Conservation (phyloP, 92 coral and sea anemone genomes). For the Porites cylindrica region DNA sequence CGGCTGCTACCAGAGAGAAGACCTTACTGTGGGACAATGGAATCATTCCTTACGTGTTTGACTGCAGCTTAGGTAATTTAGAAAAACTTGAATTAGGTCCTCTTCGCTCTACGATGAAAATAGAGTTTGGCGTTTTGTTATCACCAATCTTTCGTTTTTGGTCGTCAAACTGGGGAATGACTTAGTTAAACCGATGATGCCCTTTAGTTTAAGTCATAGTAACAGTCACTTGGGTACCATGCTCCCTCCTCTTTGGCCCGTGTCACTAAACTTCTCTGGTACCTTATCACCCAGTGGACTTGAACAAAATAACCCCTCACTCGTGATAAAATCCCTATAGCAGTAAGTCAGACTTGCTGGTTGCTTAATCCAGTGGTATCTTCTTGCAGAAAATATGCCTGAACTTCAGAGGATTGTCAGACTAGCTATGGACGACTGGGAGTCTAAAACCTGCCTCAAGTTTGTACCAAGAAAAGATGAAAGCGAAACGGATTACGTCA, state of each 20-base stretch:
- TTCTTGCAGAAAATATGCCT: slow-evolving; percentile 73
- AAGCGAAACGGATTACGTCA: slow-evolving; percentile 71
- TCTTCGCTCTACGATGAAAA: too few relatives aligned
- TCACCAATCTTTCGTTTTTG: too few relatives aligned
- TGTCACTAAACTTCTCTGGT: too few relatives aligned
- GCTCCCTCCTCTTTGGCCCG: too few relatives aligned
- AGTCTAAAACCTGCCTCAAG: slow-evolving; percentile 71
- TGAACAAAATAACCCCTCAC: too few relatives aligned
- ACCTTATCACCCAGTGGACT: too few relatives aligned
- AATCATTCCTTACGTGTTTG: slow-evolving; percentile 76
- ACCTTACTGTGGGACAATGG: slow-evolving; percentile 84
- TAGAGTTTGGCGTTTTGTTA: not conserved
- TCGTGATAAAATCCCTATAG: too few relatives aligned
- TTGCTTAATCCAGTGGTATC: not conserved
- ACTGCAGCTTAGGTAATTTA: slow-evolving; percentile 85
- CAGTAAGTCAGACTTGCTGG: too few relatives aligned
- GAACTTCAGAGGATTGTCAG: slow-evolving; percentile 58
- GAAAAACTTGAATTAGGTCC: not conserved
- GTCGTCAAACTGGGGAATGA: too few relatives aligned
- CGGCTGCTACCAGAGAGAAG: slow-evolving; percentile 69
- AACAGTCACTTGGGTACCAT: too few relatives aligned
- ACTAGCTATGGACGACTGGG: slow-evolving; percentile 78
- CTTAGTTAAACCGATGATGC: too few relatives aligned
- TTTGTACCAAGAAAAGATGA: slow-evolving; percentile 64
- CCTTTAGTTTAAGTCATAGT: too few relatives aligned